These are phyloP conservation scores for Cephalotes varians DNA, from an alignment of 2,888 invertebrate genomes.

Conservation along the genomic window DNA sequence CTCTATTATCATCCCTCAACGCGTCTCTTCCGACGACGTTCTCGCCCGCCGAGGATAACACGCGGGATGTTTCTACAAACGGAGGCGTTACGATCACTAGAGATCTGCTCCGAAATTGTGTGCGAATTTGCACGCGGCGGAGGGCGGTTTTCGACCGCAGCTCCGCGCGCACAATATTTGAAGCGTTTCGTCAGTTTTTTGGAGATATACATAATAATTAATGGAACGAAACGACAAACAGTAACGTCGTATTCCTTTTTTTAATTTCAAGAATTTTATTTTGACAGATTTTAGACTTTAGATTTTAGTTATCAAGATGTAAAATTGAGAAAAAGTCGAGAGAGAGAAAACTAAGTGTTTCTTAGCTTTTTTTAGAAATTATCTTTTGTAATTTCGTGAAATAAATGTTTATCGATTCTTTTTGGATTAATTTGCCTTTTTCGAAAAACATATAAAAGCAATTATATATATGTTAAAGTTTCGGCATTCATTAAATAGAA, in stretches of 20 bases:
- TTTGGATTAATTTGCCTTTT: not conserved
- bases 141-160: not conserved
- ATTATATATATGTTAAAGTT: conserved; percentile 24
- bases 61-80: not conserved
- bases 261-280: not conserved
- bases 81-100: not conserved
- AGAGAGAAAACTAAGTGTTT: not conserved
- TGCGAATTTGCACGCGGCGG: not conserved
- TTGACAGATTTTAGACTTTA: not conserved
- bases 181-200: not conserved
- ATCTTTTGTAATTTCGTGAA: not conserved
- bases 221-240: not conserved
- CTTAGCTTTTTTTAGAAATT: not conserved
- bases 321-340: not conserved
- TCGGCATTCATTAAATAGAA: conserved; percentile 22
- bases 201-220: not conserved
- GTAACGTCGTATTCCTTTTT: not conserved
- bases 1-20: conserved; percentile 71
- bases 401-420: conserved; percentile 3
- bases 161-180: not conserved
- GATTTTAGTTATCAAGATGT: not conserved
- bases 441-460: not conserved
- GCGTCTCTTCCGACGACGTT: conserved; percentile 1
- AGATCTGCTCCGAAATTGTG: not conserved
- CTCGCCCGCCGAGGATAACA: not conserved